Conservation (phyloP, 2,888 invertebrate species). For the Teleogryllus oceanicus region DNA sequence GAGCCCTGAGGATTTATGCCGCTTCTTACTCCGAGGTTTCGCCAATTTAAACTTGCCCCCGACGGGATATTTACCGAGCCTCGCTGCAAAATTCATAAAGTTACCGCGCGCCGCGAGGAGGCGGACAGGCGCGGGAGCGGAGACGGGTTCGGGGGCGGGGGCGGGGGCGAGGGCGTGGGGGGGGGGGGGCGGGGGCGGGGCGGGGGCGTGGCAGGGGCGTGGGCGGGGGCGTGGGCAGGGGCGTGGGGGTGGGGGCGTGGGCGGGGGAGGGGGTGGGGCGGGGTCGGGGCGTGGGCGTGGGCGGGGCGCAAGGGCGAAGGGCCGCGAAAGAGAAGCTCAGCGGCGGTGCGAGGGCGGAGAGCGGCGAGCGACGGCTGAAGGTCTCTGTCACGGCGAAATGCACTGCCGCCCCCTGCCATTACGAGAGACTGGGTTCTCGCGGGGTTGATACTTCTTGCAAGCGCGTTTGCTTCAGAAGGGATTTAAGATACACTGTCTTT, state of each 20-base stretch:
- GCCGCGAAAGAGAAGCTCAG: too few relatives aligned
- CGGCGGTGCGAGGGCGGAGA: background rate
- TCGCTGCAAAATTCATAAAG: background rate
- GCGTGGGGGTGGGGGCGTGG: background rate
- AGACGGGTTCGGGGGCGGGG: too few relatives aligned
- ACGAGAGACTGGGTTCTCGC: too few relatives aligned
- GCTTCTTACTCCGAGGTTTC: conserved; percentile 4
- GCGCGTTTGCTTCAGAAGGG: too few relatives aligned
- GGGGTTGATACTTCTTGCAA: too few relatives aligned
- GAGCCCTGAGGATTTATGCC: background rate
- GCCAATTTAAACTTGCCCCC: conserved; percentile 10
- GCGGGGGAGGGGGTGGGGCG: too few relatives aligned
- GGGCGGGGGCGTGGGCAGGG: background rate
- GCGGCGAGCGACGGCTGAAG: background rate
- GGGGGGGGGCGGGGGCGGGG: background rate
- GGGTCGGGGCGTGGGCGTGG: background rate
- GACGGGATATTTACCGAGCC: background rate
- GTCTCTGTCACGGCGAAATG: background rate
- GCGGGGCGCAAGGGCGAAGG: background rate
- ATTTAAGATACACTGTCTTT: too few relatives aligned
- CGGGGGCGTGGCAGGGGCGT: background rate
- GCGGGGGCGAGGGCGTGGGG: background rate
- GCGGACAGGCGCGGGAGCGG: background rate
- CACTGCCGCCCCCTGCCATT: too few relatives aligned
- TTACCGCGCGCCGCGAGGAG: background rate